Conservation (phyloP, 2,797 vertebrate genomes). For the Cichlasoma orientale region DNA sequence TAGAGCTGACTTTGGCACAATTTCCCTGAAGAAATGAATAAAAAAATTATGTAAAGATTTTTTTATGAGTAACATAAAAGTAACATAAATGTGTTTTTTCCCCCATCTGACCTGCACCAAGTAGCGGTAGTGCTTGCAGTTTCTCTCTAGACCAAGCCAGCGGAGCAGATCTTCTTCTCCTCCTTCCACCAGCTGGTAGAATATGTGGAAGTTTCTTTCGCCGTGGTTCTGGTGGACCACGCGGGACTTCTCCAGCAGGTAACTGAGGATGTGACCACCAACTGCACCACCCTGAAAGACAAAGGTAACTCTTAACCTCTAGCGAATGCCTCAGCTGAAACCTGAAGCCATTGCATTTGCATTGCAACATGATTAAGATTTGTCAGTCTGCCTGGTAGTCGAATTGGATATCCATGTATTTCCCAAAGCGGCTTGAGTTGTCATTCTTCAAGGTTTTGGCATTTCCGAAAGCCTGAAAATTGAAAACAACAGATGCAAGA, state of each 20-base stretch:
- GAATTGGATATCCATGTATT: conserved; percentile 99
- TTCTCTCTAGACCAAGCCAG: conserved; percentile 89
- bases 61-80: background rate
- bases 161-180: conserved; percentile 88
- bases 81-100: background rate
- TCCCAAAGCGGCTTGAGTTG: conserved; percentile 96
- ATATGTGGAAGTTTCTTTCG: conserved; percentile 96
- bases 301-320: background rate
- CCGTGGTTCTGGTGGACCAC: conserved; percentile 93
- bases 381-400: conserved; percentile 88
- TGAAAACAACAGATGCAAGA: background rate
- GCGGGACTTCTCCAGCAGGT: conserved; percentile 94
- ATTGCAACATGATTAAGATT: background rate
- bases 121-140: conserved; percentile 87
- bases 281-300: conserved; percentile 87
- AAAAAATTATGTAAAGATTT: background rate
- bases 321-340: background rate
- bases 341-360: background rate
- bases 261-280: conserved; percentile 94
- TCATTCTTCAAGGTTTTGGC: conserved; percentile 94
- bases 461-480: conserved; percentile 91
- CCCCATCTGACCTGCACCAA: conserved; percentile 85
- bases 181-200: conserved; percentile 94
- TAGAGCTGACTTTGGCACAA: conserved; percentile 92
- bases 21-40: conserved; percentile 78